Base-by-base conservation (phyloP, 2,797 vertebrate species). In the Kryptopterus vitreolus region DNA sequence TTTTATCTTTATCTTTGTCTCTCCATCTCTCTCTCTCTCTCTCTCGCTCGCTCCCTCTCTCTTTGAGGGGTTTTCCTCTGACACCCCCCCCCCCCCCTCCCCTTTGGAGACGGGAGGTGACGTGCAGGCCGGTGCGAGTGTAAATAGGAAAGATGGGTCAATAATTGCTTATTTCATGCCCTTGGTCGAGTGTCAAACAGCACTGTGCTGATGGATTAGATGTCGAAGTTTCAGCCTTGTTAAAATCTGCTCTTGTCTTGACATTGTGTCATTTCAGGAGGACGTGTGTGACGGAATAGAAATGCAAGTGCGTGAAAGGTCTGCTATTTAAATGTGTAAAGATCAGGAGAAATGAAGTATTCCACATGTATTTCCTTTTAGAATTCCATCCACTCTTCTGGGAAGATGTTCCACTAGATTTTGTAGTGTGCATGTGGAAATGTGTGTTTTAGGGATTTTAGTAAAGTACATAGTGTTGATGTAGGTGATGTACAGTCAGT, bases 111-210 rank as follows among this genome's bases (percentile, higher is more conserved):
- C 29, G 53, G 65, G 80, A 70, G 63, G 73, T 77, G 73, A 77
- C 65, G 31, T 38, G 58, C 69, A 20, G 29, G 55, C 18, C 7
- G 52, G 16, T 9, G 46, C 24, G 26, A 68, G 87, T 88, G 89
- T 90, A 91, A 94, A 93, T 91, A 85, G 91, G 86, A 88, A 90
- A 90, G 91, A 92, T 93, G 91, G 92, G 91, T 93, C 92, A 92
- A 94, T 95, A 94, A 95, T 95, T 93, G 93, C 92, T 93, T 94
- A 94, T 94, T 95, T 95, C 93, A 94, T 93, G 94, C 92, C 93
- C 92, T 92, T 93, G 90, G 88, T 89, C 85, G 89, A 62, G 87
- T 88, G 92, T 94, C 92, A 92, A 89, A 94, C 91, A 92, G 90
- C 88, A 89, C 91, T 88, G 86, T 81, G 85, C 90, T 93, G 94